phyloP scores from a whole-genome alignment of 2,797 vertebrate species.

The Pachyuromys duprasi region DNA sequence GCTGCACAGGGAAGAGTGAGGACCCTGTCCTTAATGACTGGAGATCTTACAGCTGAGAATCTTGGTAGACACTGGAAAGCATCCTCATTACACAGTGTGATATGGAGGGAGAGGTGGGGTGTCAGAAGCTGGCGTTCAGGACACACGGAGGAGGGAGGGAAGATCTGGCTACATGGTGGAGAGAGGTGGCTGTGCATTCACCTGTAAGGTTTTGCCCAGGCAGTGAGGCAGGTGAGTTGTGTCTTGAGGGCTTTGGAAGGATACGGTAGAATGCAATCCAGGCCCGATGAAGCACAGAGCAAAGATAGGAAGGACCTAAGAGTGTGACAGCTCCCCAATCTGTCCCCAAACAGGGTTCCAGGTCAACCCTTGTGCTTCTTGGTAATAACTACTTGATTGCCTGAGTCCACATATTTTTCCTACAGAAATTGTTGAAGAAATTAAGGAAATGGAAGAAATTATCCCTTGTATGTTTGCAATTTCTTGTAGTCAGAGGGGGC shows the following conservation, averaged over 20 bases:
- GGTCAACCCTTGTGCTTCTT: background rate
- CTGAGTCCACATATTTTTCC: background rate
- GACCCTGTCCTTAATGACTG: background rate
- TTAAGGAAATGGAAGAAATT: background rate
- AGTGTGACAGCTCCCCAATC: background rate
- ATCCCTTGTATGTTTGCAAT: background rate
- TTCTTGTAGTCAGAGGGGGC: background rate
- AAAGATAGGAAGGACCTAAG: background rate
- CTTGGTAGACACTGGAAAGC: background rate
- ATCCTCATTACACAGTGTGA: background rate
- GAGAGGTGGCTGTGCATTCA: background rate
- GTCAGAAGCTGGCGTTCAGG: background rate
- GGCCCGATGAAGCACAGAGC: background rate
- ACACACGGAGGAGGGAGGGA: background rate
- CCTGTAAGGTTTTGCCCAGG: background rate
- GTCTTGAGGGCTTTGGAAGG: conserved; percentile 22
- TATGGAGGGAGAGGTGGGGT: background rate
- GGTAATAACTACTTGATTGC: background rate
- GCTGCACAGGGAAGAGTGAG: background rate
- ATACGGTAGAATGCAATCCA: background rate
- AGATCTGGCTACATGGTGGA: background rate
- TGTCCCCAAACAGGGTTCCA: background rate
- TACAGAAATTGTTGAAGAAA: background rate
- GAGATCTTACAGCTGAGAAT: conserved; percentile 2
- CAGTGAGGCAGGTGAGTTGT: background rate